Evolutionary conservation across 2,113 vertebrate genomes (phyloP).

Genomic region (Labeo rohita): DNA sequence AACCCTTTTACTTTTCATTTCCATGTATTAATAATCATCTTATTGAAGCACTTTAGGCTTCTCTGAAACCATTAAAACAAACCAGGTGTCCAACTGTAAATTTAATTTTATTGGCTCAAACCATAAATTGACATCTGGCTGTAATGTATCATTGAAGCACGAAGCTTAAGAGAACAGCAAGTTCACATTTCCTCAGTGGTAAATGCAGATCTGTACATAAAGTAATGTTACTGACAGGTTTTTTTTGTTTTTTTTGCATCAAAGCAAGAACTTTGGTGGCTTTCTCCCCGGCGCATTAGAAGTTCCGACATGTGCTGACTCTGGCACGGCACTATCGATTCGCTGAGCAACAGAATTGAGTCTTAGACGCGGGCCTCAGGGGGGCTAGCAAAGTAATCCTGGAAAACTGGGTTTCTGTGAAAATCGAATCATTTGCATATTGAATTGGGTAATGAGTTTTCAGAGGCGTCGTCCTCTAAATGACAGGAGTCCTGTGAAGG

Average conservation of each 20-base stretch:
- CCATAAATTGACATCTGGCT: background rate
- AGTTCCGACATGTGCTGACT: conserved; percentile 49
- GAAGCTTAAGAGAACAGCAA: background rate
- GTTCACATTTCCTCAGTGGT: background rate
- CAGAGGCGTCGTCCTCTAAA: conserved; percentile 48
- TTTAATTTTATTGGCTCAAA: background rate
- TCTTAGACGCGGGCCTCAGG: conserved; percentile 36
- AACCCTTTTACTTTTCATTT: background rate
- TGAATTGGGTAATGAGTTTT: conserved; percentile 61
- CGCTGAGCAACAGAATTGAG: conserved; percentile 47
- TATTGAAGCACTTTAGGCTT: background rate
- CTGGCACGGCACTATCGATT: conserved; percentile 44
- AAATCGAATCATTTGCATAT: conserved; percentile 59
- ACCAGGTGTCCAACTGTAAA: background rate
- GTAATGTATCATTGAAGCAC: background rate
- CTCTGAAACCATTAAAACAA: background rate
- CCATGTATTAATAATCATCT: background rate
- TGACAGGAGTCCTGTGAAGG: conserved; percentile 44
- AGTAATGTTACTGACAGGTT: background rate
- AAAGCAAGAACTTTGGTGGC: conserved; percentile 23
- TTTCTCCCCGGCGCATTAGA: conserved; percentile 14
- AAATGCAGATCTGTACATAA: conserved; percentile 3
- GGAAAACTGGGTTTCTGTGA: conserved; percentile 51
- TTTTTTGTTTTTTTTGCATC: background rate
- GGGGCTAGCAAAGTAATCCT: conserved; percentile 48